A percentile compares a stretch with the other conserved stretches of the same genome.
These are phyloP conservation scores for Albula goreensis DNA, from an alignment of 2,113 vertebrate species.

Conservation along the genomic window DNA sequence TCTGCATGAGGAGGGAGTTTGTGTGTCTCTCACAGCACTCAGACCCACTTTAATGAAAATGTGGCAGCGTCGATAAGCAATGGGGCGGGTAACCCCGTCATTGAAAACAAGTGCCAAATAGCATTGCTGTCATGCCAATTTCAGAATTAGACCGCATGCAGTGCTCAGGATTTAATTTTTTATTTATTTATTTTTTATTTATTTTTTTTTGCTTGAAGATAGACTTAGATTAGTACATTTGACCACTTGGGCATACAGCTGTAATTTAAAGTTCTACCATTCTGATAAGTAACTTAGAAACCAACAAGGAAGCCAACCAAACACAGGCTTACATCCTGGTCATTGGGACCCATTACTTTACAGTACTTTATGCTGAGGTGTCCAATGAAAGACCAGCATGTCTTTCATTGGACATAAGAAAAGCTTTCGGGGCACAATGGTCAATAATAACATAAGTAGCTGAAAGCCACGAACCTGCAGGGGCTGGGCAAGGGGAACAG, in stretches of 20 bases:
- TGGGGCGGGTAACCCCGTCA: not conserved
- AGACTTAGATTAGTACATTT: slow-evolving; percentile 16
- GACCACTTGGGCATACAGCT: slow-evolving; percentile 1
- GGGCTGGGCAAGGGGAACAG: no score
- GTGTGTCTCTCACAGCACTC: not conserved
- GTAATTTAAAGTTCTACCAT: not conserved
- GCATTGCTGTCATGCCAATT: slow-evolving; percentile 13
- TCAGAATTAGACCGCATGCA: slow-evolving; percentile 9
- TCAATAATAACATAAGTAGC: not conserved
- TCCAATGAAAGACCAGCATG: not conserved
- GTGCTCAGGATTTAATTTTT: slow-evolving; percentile 22
- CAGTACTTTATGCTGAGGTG: not conserved
- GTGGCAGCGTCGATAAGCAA: slow-evolving; percentile 3
- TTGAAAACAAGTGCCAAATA: slow-evolving; percentile 14
- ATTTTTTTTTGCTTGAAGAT: not conserved
- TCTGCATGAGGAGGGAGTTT: not conserved
- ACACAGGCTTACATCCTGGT: not conserved
- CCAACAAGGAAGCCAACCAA: not conserved
- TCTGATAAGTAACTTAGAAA: slow-evolving; percentile 2
- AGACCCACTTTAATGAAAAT: not conserved
- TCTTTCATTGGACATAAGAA: not conserved
- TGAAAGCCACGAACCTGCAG: not conserved
- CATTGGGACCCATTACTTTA: not conserved
- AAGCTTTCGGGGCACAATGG: not conserved
- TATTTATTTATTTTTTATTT: slow-evolving; percentile 12